These are phyloP conservation scores for Cheilosia scutellata DNA, from an alignment of 2,888 invertebrate species.

Conservation along the genomic window DNA sequence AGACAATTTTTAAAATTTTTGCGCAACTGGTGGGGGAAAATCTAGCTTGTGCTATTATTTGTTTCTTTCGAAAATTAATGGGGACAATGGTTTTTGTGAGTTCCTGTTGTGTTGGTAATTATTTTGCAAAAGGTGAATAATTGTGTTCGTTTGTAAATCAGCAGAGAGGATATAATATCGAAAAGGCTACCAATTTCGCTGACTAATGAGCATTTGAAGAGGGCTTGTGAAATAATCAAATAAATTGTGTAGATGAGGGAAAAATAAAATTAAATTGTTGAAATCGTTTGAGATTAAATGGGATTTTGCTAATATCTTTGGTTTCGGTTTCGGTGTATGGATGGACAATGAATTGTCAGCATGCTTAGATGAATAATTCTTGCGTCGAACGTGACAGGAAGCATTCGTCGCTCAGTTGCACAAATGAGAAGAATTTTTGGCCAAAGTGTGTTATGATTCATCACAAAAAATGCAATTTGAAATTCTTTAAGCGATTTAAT, in stretches of 20 bases:
- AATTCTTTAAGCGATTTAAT: too few species aligned
- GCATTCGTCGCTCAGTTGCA: not conserved
- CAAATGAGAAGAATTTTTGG: not conserved
- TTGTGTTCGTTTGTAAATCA: constrained; percentile 53
- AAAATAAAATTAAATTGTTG: constrained; percentile 1
- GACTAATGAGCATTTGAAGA: constrained; percentile 62
- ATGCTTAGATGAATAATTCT: not conserved
- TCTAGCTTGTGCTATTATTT: not conserved
- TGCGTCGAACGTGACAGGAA: not conserved
- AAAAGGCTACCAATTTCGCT: constrained; percentile 16
- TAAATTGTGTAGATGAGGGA: not conserved
- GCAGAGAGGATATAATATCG: constrained; percentile 15
- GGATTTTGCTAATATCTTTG: not conserved
- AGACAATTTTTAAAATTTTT: constrained; percentile 38
- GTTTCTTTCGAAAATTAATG: constrained; percentile 59
- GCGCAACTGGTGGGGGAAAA: constrained; percentile 61
- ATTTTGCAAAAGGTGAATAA: constrained; percentile 57
- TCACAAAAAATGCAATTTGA: too few species aligned
- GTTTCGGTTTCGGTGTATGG: not conserved
- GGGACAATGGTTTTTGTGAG: constrained; percentile 67
- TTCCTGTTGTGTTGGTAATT: constrained; percentile 69
- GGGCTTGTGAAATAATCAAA: constrained; percentile 39
- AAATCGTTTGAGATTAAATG: not conserved
- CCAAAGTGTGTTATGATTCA: too few species aligned
- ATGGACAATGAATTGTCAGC: not conserved